A percentile compares a stretch with the other conserved stretches of the same genome.
Conservation (phyloP, 2,888 invertebrate species). For the Leucoma salicis region DNA sequence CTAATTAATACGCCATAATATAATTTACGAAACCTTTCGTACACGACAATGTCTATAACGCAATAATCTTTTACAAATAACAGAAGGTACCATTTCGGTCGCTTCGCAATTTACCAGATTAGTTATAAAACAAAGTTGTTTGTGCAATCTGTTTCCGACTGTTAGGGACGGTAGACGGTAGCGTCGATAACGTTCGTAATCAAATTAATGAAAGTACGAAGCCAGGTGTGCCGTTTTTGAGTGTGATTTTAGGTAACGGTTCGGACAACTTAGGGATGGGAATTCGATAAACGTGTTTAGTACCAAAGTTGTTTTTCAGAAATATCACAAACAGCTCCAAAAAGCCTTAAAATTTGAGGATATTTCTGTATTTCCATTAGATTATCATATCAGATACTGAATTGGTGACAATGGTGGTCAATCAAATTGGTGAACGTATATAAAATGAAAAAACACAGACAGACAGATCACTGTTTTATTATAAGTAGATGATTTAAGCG, state of each 20-base stretch:
- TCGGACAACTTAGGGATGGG: neutral
- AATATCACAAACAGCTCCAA: too few species aligned
- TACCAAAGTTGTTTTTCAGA: too few species aligned
- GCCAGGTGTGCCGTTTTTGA: constrained; percentile 1
- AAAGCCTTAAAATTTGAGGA: too few species aligned
- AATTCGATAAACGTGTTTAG: too few species aligned
- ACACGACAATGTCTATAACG: neutral
- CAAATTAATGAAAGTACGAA: constrained; percentile 23
- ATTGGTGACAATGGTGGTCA: too few species aligned
- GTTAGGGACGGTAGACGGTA: constrained; percentile 2
- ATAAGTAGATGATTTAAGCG: too few species aligned
- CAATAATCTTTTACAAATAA: constrained; percentile 7
- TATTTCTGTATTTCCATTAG: too few species aligned
- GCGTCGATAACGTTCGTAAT: constrained; percentile 17
- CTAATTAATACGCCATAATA: constrained; percentile 2
- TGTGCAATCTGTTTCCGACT: constrained; percentile 3
- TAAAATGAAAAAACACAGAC: too few species aligned
- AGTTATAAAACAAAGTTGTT: constrained; percentile 28
- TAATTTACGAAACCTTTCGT: constrained; percentile 2
- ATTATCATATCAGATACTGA: too few species aligned
- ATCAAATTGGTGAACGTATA: too few species aligned
- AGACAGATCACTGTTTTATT: too few species aligned
- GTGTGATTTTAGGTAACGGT: neutral
- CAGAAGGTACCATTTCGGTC: constrained; percentile 5
- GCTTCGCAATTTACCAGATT: constrained; percentile 14